Evolutionary conservation across 2,113 vertebrate species (phyloP).

Genomic region (Agelaius phoeniceus): DNA sequence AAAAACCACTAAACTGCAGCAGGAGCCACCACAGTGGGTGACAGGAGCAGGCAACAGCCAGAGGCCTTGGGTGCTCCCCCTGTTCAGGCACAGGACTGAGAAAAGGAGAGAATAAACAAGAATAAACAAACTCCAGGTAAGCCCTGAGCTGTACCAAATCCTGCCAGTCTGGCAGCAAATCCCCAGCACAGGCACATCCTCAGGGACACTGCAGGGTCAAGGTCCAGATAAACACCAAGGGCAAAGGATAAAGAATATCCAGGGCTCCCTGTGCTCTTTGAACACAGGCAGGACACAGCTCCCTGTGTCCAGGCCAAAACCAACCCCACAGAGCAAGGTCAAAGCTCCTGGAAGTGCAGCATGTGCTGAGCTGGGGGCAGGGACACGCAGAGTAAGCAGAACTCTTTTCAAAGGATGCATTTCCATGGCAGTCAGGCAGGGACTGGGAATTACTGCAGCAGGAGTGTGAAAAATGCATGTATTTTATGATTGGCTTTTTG

Average conservation of each 20-base stretch:
- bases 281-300: neutral
- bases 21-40: neutral
- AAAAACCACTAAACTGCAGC: neutral
- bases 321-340: neutral
- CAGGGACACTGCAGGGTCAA: neutral
- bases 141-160: neutral
- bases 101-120: neutral
- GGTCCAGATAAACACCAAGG: neutral
- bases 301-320: rapidly evolving
- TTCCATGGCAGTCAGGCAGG: neutral
- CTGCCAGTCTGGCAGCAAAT: neutral
- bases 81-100: neutral
- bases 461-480: neutral
- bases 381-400: neutral
- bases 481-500: no score
- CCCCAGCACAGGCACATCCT: neutral
- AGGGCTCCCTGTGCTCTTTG: neutral
- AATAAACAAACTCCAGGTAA: neutral
- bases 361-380: rapidly evolving
- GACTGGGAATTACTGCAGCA: neutral
- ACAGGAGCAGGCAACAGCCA: neutral
- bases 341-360: rapidly evolving
- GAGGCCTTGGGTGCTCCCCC: no score
- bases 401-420: neutral
- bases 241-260: neutral